Percentiles rank a stretch among this genome's conserved stretches.
phyloP scores from a whole-genome alignment of 2,888 invertebrate genomes.

The Leptarthrus brevirostris region DNA sequence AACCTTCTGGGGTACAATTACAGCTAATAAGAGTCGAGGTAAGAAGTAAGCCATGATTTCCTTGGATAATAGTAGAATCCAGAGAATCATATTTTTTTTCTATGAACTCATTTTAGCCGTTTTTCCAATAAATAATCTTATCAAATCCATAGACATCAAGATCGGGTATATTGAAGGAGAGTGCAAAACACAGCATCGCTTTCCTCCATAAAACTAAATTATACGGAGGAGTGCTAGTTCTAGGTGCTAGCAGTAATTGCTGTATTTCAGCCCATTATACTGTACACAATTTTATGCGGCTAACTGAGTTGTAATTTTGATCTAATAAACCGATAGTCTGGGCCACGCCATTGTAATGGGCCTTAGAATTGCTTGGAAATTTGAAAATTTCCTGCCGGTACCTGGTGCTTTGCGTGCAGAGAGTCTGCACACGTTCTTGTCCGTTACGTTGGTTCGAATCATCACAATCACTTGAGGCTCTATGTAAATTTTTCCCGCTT shows the following conservation, averaged over 20 bases:
- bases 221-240: conserved; percentile 14
- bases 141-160: conserved; percentile 22
- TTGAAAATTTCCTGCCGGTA: conserved; percentile 15
- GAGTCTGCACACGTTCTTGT: conserved; percentile 10
- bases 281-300: conserved; percentile 50
- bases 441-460: conserved; percentile 21
- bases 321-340: conserved; percentile 51
- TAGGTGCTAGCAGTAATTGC: conserved; percentile 1
- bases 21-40: too few relatives aligned
- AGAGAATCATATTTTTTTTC: too few relatives aligned
- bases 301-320: conserved; percentile 54
- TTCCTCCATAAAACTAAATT: background rate
- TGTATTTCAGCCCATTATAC: conserved; percentile 21
- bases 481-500: conserved; percentile 14
- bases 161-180: conserved; percentile 29
- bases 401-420: conserved; percentile 11
- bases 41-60: too few relatives aligned
- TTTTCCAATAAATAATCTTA: conserved; percentile 44
- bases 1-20: too few relatives aligned
- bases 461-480: conserved; percentile 24
- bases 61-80: too few relatives aligned
- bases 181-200: conserved; percentile 24
- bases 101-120: background rate
- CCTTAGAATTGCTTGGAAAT: conserved; percentile 16
- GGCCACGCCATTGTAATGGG: conserved; percentile 12